Base-by-base conservation (phyloP, 1,140 invertebrate species). In the Plutomurus gul region DNA sequence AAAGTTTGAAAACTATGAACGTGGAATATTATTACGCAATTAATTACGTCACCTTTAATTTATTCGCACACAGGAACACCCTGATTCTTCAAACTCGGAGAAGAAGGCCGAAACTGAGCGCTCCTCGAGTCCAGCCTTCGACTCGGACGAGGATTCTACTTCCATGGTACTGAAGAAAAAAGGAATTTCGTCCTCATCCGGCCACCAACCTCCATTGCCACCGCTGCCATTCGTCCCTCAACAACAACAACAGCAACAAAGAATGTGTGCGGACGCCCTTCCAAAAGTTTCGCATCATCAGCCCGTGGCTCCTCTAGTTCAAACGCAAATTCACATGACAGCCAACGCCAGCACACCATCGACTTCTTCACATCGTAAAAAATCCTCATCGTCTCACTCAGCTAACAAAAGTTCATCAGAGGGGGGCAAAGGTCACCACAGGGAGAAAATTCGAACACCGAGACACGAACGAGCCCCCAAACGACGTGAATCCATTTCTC, bases 121-220 rank as follows among this genome's bases (percentile, higher is more conserved):
- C 33, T 97, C 95, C 0, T 97, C 95, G 84, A 97, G 95, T 85
- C 96, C 96, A 0, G 95, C 94, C 0, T 98, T 98, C 86, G 96
- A 98, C 81, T 98, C 96, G 0, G 96, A 98, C 86, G 96, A 98
- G 56, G 89, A 90, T 84, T 94, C 95, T 79, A 94, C 93, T 79
- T 89, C 89, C 0, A 82, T 85, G 22, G 81, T 81, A 8, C 78
- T 79, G 40, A 82, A 81, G 71, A 84, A 85, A 36, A 85, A 84
- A 77, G 27, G 43, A 18, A 13, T n/a, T 72, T 78, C 46, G 20
- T 40, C 74, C 60, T 72, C 27, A 49, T 43, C 36, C 71, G 22
- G 16, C 51, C 4, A 65, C 49, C 36, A 65, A 70, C 25, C 79
- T 71, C 49, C 74, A 11, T 4, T 43, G 30, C 47, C 75, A 1